Evolutionary conservation across 2,888 invertebrate genomes (phyloP).

Genomic region (Dynastes maya): DNA sequence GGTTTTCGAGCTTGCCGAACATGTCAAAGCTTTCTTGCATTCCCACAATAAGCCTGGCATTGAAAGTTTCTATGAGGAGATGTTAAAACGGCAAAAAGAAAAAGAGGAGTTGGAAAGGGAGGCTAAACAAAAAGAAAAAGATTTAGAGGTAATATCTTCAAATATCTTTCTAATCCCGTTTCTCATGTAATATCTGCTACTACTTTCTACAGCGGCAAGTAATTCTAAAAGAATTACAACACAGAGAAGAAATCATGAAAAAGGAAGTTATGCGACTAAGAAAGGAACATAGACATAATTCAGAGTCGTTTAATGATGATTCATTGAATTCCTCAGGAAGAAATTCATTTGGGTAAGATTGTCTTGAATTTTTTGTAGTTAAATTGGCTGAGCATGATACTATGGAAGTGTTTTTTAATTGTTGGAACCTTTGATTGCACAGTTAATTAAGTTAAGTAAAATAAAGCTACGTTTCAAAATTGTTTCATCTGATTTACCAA

Average conservation of each 20-base stretch:
- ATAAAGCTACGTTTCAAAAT: too few relatives aligned
- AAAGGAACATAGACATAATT: constrained; percentile 63
- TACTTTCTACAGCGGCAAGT: constrained; percentile 74
- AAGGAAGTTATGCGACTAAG: constrained; percentile 75
- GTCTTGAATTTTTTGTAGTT: too few relatives aligned
- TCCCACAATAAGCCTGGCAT: constrained; percentile 85
- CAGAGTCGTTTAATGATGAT: constrained; percentile 68
- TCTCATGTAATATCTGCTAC: constrained; percentile 36
- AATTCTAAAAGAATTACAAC: constrained; percentile 83
- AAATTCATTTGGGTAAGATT: constrained; percentile 53
- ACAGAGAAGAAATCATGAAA: constrained; percentile 84
- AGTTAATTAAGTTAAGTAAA: too few relatives aligned
- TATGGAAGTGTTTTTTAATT: too few relatives aligned
- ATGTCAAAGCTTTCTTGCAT: constrained; percentile 85
- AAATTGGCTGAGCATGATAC: too few relatives aligned
- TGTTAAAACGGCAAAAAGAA: constrained; percentile 83
- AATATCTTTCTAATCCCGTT: not conserved
- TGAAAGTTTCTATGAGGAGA: constrained; percentile 93
- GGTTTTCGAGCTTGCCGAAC: constrained; percentile 87
- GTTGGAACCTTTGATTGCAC: too few relatives aligned
- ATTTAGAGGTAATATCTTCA: constrained; percentile 73
- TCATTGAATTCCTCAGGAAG: constrained; percentile 60
- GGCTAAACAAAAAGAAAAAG: constrained; percentile 77
- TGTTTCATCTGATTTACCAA: too few relatives aligned
- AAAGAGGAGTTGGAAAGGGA: constrained; percentile 77